Conservation (phyloP, 2,113 vertebrate species). For the Mus pahari region DNA sequence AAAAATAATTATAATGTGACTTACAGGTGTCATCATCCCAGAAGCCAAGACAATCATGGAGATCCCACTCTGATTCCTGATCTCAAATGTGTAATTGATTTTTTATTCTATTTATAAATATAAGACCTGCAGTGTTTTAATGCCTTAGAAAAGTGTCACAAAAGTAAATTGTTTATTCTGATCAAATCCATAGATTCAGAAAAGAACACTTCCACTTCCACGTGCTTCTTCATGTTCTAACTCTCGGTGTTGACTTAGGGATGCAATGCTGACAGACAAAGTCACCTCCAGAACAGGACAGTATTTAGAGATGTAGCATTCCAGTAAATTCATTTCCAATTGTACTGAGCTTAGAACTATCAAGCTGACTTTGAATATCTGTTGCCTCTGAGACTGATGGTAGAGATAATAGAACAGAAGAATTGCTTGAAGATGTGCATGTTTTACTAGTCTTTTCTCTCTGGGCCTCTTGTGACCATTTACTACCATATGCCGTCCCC, state of each 20-base stretch:
- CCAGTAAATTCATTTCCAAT: not conserved
- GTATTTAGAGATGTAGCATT: not conserved
- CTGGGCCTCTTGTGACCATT: not conserved
- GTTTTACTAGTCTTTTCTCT: conserved; percentile 18
- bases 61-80: not conserved
- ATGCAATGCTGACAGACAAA: not conserved
- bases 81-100: conserved; percentile 38
- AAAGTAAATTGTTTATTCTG: conserved; percentile 34
- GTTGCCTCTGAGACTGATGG: not conserved
- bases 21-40: conserved; percentile 40
- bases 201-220: not conserved
- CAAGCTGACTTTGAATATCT: conserved; percentile 20
- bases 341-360: not conserved
- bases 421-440: not conserved
- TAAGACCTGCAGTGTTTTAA: not conserved
- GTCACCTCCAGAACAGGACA: not conserved
- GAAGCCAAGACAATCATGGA: not conserved
- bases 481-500: not conserved
- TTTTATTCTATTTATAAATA: conserved; percentile 30
- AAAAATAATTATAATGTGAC: conserved; percentile 50
- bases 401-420: not conserved
- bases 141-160: not conserved
- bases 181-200: conserved; percentile 19
- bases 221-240: not conserved
- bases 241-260: not conserved